These are phyloP conservation scores for Cantharis rufa DNA, from an alignment of 2,888 invertebrate genomes.

Conservation along the genomic window DNA sequence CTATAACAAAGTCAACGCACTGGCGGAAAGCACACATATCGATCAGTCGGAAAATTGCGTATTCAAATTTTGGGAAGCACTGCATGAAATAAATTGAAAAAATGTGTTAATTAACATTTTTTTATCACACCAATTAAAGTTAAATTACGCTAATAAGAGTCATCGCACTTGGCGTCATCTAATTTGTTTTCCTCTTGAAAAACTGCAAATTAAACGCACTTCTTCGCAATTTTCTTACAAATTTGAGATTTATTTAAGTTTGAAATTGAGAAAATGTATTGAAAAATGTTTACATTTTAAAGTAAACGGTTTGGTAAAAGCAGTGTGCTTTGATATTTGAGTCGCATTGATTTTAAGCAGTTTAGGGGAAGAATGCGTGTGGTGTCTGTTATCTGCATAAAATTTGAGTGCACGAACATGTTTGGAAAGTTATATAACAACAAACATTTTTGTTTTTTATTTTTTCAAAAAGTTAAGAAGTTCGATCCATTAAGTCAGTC, in stretches of 20 bases:
- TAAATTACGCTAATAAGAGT: background rate
- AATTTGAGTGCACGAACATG: background rate
- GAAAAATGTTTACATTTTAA: background rate
- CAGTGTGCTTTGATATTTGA: background rate
- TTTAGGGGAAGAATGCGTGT: background rate
- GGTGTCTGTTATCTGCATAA: background rate
- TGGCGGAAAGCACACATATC: background rate
- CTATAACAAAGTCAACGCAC: background rate
- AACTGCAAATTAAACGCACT: background rate
- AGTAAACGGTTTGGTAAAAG: background rate
- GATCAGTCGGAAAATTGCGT: background rate
- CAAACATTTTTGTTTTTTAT: background rate
- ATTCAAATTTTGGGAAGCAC: background rate
- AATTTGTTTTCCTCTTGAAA: background rate
- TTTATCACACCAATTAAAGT: background rate
- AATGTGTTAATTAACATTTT: background rate
- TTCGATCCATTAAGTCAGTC: background rate
- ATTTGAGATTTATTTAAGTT: background rate
- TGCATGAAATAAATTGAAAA: background rate
- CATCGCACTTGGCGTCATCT: background rate
- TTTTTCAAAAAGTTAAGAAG: background rate
- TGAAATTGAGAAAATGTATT: background rate
- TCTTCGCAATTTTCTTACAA: background rate
- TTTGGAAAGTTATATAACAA: background rate
- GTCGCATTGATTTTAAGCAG: background rate